These are phyloP conservation scores for Sander lucioperca DNA, from an alignment of 2,113 vertebrate genomes.

Conservation along the genomic window DNA sequence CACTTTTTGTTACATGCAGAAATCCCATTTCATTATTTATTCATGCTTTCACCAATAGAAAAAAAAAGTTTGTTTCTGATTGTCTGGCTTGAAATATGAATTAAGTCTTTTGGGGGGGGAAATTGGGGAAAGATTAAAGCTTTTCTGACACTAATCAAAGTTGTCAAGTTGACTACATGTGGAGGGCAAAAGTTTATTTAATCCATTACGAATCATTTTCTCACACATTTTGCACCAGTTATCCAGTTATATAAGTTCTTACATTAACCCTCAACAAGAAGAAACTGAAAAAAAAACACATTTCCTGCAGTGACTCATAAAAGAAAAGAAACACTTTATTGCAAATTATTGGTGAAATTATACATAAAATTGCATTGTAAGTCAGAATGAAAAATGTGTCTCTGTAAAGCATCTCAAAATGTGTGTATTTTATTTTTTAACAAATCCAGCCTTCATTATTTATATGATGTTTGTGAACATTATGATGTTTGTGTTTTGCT, in stretches of 20 bases:
- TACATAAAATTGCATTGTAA: conserved; percentile 5
- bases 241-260: neutral
- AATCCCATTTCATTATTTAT: conserved; percentile 70
- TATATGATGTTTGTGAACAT: conserved; percentile 42
- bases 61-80: conserved; percentile 70
- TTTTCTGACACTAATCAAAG: neutral
- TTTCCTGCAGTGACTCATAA: conserved; percentile 24
- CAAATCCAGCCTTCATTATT: conserved; percentile 28
- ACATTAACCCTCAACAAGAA: neutral
- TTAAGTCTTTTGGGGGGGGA: conserved; percentile 27
- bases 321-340: neutral
- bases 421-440: conserved; percentile 8
- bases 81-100: conserved; percentile 58
- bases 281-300: neutral
- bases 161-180: conserved; percentile 8
- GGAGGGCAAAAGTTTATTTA: neutral
- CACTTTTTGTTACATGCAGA: conserved; percentile 61
- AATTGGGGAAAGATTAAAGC: neutral
- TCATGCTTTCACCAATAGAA: conserved; percentile 62
- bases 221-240: conserved; percentile 20
- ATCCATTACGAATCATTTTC: conserved; percentile 5
- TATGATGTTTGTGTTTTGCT: conserved; percentile 27
- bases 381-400: conserved; percentile 21
- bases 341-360: conserved; percentile 9
- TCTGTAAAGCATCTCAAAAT: conserved; percentile 25